phyloP scores from a whole-genome alignment of 2,888 invertebrate genomes.

The Chouioia cunea region DNA sequence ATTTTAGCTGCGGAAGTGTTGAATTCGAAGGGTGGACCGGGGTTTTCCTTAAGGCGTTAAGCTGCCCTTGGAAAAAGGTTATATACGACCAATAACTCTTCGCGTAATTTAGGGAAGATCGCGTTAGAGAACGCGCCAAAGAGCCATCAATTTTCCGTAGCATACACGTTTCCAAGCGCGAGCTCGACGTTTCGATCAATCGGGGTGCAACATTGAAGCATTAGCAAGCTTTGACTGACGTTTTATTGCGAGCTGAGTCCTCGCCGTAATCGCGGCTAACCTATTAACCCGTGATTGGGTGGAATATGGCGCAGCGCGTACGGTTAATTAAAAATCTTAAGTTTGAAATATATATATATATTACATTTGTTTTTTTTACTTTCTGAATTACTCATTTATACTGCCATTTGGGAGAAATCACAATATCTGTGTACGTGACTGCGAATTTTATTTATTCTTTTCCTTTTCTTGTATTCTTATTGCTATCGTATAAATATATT shows the following conservation, averaged over 20 bases:
- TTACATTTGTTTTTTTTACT: slow-evolving; percentile 28
- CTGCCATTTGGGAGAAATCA: not conserved
- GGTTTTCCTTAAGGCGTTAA: slow-evolving; percentile 35
- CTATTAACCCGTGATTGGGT: slow-evolving; percentile 10
- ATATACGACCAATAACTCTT: slow-evolving; percentile 50
- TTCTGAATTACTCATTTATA: slow-evolving; percentile 18
- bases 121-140: slow-evolving; percentile 30
- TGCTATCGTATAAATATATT: no score
- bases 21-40: slow-evolving; percentile 21
- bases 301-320: not conserved
- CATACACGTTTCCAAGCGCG: slow-evolving; percentile 6
- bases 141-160: slow-evolving; percentile 48
- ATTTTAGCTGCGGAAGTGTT: slow-evolving; percentile 33
- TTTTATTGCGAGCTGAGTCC: slow-evolving; percentile 31
- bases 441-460: not conserved
- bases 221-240: slow-evolving; percentile 18
- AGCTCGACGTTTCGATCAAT: slow-evolving; percentile 39
- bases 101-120: slow-evolving; percentile 49
- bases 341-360: slow-evolving; percentile 25
- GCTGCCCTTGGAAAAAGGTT: slow-evolving; percentile 38
- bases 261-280: slow-evolving; percentile 15
- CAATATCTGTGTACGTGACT: no score
- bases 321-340: slow-evolving; percentile 23
- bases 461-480: not conserved
- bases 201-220: slow-evolving; percentile 1